These are phyloP conservation scores for Glossosoma conforme DNA, from an alignment of 1,140 invertebrate genomes.

Conservation along the genomic window DNA sequence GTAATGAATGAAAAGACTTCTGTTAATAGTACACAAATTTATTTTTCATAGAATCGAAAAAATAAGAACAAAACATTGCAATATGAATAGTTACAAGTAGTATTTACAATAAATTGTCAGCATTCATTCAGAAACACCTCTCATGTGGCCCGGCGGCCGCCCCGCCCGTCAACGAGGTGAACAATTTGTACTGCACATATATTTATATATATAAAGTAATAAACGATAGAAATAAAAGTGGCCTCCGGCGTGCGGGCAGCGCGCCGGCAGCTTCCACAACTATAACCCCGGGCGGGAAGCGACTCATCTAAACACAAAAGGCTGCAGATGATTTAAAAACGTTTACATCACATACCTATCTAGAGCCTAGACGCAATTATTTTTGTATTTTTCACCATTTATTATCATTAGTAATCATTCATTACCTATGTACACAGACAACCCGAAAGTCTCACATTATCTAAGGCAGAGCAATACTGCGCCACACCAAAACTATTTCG, in stretches of 20 bases:
- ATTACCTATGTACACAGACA: too few species aligned
- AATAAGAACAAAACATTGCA: conserved; percentile 30
- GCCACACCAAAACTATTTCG: too few species aligned
- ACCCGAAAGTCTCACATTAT: too few species aligned
- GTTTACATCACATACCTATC: conserved; percentile 26
- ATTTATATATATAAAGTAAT: too few species aligned
- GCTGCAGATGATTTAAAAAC: conserved; percentile 24
- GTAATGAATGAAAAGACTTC: too few species aligned
- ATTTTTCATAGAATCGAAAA: conserved; percentile 30
- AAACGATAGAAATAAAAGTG: background rate
- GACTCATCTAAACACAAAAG: conserved; percentile 26
- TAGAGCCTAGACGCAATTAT: conserved; percentile 25
- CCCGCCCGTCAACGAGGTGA: too few species aligned
- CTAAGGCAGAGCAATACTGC: too few species aligned
- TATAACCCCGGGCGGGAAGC: conserved; percentile 23
- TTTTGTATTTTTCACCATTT: conserved; percentile 19
- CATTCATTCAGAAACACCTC: conserved; percentile 21
- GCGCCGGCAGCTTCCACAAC: conserved; percentile 17
- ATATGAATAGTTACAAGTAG: conserved; percentile 29
- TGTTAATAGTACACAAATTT: conserved; percentile 29
- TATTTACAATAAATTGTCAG: conserved; percentile 28
- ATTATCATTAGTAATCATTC: conserved; percentile 21
- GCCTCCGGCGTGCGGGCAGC: background rate
- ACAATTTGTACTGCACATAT: too few species aligned
- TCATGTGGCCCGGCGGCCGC: too few species aligned